Conservation (phyloP, 2,888 invertebrate species). For the Drosophila anomalata region DNA sequence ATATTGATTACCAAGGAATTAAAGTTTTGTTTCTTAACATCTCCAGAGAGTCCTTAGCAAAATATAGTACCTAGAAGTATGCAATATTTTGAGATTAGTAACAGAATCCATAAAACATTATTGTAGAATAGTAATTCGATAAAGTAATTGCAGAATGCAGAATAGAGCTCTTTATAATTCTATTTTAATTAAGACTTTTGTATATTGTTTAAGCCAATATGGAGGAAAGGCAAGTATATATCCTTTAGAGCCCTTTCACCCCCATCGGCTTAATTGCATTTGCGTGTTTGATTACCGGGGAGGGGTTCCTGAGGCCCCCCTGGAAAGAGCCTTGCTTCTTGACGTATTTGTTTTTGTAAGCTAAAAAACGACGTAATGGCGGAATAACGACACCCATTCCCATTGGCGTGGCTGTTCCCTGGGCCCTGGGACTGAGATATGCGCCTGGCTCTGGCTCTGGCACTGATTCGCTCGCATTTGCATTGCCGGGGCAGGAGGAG, state of each 20-base stretch:
- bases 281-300: conserved; percentile 32
- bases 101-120: too few relatives aligned
- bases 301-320: neutral
- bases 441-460: conserved; percentile 9
- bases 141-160: too few relatives aligned
- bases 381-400: conserved; percentile 36
- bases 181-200: too few relatives aligned
- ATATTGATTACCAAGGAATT: neutral
- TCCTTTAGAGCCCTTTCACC: conserved; percentile 9
- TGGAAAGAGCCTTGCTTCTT: conserved; percentile 8
- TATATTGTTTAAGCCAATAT: neutral
- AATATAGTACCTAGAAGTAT: neutral
- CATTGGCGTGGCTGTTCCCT: conserved; percentile 18
- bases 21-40: neutral
- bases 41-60: neutral
- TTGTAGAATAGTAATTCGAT: too few relatives aligned
- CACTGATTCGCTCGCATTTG: conserved; percentile 33
- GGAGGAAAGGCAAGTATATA: conserved; percentile 10
- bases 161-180: too few relatives aligned
- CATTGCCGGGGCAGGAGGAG: conserved; percentile 3
- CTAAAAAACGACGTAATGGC: conserved; percentile 28
- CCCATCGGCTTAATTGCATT: conserved; percentile 35
- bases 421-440: conserved; percentile 9
- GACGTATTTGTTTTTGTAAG: conserved; percentile 37
- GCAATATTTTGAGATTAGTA: neutral